Conservation (phyloP, 1,140 invertebrate genomes). For the Episyrphus balteatus region DNA sequence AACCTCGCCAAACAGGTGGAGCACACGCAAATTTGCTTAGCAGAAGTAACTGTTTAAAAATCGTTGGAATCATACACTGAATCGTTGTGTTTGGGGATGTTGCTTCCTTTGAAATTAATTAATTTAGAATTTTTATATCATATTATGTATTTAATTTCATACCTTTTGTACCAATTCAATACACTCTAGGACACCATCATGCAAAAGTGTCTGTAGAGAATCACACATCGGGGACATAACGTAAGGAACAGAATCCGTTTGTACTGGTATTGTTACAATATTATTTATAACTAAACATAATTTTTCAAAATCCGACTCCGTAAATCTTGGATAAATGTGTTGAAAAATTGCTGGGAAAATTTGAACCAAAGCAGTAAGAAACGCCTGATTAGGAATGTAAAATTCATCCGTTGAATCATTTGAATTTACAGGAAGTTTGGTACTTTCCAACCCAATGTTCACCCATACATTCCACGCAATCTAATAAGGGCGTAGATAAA, state of each 20-base stretch:
- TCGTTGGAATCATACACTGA: slow-evolving; percentile 61
- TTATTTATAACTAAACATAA: slow-evolving; percentile 68
- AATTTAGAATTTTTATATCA: too few relatives aligned
- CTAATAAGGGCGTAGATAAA: slow-evolving; percentile 12
- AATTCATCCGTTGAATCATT: slow-evolving; percentile 41
- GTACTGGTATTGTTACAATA: slow-evolving; percentile 68
- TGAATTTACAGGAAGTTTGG: slow-evolving; percentile 49
- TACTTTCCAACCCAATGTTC: slow-evolving; percentile 70
- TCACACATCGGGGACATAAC: slow-evolving; percentile 63
- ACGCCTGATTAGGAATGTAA: slow-evolving; percentile 82
- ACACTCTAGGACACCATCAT: slow-evolving; percentile 69
- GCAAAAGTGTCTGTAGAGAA: slow-evolving; percentile 64
- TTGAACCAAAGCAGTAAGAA: slow-evolving; percentile 84
- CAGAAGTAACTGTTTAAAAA: slow-evolving; percentile 67
- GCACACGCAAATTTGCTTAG: slow-evolving; percentile 64
- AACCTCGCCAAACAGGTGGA: slow-evolving; percentile 50
- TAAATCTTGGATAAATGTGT: slow-evolving; percentile 71
- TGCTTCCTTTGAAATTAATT: slow-evolving; percentile 48
- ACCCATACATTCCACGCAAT: slow-evolving; percentile 75
- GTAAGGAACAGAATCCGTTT: slow-evolving; percentile 70
- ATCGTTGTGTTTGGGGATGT: slow-evolving; percentile 40
- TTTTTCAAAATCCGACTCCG: slow-evolving; percentile 62
- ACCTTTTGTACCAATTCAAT: slow-evolving; percentile 71
- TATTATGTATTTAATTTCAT: slow-evolving; percentile 4
- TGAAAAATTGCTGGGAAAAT: slow-evolving; percentile 90